Base-by-base conservation (phyloP, 2,797 vertebrate species). In the Perodicticus potto region DNA sequence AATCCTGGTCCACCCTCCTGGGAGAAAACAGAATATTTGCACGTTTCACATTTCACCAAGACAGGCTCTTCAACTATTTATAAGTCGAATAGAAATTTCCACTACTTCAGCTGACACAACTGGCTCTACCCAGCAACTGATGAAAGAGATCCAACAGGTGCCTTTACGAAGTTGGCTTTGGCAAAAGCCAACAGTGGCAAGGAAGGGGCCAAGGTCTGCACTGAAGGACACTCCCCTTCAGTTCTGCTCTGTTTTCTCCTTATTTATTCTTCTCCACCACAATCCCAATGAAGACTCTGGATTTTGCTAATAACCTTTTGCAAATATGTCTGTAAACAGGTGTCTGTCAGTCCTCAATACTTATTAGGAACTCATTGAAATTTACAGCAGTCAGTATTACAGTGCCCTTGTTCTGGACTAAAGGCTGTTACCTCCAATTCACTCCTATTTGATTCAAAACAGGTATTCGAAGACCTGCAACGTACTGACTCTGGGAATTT, bases 61-160 rank as follows among this genome's bases (percentile, higher is more conserved):
- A 98, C 57, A 95, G 90, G 97, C 98, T 99, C 84, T 97, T 99
- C 98, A 99, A 99, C 99, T 99, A 99, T 99, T 99, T 99, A 99
- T 99, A 99, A 99, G 98, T 97, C 99, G 99, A 99, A 99, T 98
- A 98, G 97, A 98, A 99, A 99, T 99, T 99, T 99, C 99, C 99
- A 99, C 99, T 99, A 98, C 98, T 98, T 99, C 98, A 98, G 96
- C 97, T 97, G 98, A 98, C 97, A 98, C 97, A 98, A 98, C 98
- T 98, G 96, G 98, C 98, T 97, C 97, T 98, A 98, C 98, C 98
- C 97, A 99, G 98, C 98, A 99, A 98, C 97, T 97, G 97, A 97
- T 98, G 96, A 65, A 97, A 97, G 86, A 89, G 88, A 97, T 96
- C 92, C 94, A 96, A 82, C 93, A 53, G 49, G 94, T 95, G 63